Conservation (phyloP, 35 echinoderm and acorn worm species). For the Apostichopus parvimensis region DNA sequence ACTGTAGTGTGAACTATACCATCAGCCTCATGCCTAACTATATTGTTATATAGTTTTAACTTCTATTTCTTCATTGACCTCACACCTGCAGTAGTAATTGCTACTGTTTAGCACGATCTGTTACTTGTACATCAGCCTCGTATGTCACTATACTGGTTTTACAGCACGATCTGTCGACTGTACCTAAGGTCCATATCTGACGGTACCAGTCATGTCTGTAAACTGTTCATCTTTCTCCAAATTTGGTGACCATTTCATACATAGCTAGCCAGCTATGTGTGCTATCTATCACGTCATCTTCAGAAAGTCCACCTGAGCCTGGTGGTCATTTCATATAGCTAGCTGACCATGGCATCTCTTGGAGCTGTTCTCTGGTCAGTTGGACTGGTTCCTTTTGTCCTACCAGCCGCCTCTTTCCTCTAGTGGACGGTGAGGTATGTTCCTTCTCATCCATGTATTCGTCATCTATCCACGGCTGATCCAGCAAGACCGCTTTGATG, state of each 20-base stretch:
- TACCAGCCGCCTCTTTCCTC: constrained; percentile 17
- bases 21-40: no score
- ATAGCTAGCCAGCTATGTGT: no score
- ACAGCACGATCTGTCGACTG: no score
- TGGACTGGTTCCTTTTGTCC: constrained; percentile 49
- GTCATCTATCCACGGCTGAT: constrained; percentile 58
- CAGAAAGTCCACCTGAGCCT: background rate
- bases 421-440: background rate
- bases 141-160: no score
- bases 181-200: background rate
- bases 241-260: background rate
- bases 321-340: constrained; percentile 33
- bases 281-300: no score
- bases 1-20: no score
- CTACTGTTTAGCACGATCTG: no score
- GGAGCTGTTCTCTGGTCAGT: constrained; percentile 45
- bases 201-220: background rate
- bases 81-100: no score
- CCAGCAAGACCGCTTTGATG: constrained; percentile 57
- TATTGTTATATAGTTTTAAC: no score
- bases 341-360: constrained; percentile 30
- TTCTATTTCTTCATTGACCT: no score
- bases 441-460: constrained; percentile 18
- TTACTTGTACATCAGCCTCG: no score
- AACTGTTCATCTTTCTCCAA: background rate